Conservation (phyloP, 2,797 vertebrate genomes). For the Sebastes elongatus region DNA sequence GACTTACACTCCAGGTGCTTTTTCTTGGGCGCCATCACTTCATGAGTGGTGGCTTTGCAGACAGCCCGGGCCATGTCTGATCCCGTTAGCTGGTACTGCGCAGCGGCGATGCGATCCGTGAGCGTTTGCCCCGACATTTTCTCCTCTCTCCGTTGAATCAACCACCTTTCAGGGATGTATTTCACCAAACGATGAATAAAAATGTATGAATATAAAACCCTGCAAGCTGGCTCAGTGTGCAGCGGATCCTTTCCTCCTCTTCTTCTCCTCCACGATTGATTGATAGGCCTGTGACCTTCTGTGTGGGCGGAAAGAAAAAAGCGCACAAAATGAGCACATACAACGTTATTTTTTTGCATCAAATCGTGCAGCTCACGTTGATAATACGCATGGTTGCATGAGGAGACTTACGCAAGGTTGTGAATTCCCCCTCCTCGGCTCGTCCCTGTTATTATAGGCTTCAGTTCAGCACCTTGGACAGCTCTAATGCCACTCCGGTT, state of each 20-base stretch:
- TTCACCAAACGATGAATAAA: slow-evolving; percentile 37
- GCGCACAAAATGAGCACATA: slow-evolving; percentile 25
- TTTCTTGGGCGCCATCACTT: slow-evolving; percentile 99
- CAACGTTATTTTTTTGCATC: slow-evolving; percentile 1
- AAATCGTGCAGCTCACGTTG: slow-evolving; percentile 39
- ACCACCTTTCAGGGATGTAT: slow-evolving; percentile 67
- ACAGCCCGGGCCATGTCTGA: slow-evolving; percentile 97
- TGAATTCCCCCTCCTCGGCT: slow-evolving; percentile 60
- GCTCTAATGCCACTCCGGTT: slow-evolving; percentile 77
- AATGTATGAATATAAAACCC: neutral
- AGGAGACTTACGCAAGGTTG: slow-evolving; percentile 76
- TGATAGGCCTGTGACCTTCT: slow-evolving; percentile 73
- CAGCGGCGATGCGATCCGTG: slow-evolving; percentile 99
- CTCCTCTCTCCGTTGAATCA: slow-evolving; percentile 69
- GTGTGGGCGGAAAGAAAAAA: slow-evolving; percentile 44
- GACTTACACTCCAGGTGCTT: slow-evolving; percentile 99
- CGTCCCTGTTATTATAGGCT: slow-evolving; percentile 60
- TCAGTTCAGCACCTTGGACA: slow-evolving; percentile 80
- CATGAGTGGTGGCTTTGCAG: slow-evolving; percentile 99
- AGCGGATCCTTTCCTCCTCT: slow-evolving; percentile 33
- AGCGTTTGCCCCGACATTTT: slow-evolving; percentile 99
- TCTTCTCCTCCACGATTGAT: slow-evolving; percentile 32
- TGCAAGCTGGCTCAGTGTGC: slow-evolving; percentile 1
- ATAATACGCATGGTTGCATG: slow-evolving; percentile 37
- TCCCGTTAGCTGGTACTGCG: slow-evolving; percentile 99